Evolutionary conservation across 2,113 vertebrate species (phyloP).

Genomic region (Salvelinus alpinus): DNA sequence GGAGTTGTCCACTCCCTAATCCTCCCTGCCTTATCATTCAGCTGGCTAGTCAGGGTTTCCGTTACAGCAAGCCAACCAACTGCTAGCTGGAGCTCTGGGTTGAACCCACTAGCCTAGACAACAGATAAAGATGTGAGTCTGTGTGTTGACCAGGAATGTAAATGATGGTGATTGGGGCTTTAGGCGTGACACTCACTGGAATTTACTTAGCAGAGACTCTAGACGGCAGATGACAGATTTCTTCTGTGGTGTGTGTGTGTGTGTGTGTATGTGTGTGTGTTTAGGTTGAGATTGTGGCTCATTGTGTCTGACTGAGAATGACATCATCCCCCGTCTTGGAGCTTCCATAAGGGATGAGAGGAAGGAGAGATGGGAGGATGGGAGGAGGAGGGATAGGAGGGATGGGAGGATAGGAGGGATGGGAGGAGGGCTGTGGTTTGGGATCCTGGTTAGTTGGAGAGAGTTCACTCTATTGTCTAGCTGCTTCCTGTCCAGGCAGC

Average conservation of each 20-base stretch:
- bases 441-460: conserved; percentile 41
- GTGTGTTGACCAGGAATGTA: background rate
- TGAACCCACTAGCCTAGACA: background rate
- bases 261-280: background rate
- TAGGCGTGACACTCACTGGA: background rate
- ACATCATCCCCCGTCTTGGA: conserved; percentile 43
- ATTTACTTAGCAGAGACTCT: background rate
- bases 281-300: background rate
- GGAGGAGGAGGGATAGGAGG: too few relatives aligned
- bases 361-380: too few relatives aligned
- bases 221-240: background rate
- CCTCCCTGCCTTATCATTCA: background rate
- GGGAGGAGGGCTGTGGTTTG: conserved; percentile 14
- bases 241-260: background rate
- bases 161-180: background rate
- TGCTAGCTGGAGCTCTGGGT: background rate
- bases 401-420: too few relatives aligned
- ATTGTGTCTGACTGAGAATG: conserved; percentile 16
- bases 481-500: conserved; percentile 41
- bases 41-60: conserved; percentile 16
- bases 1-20: background rate
- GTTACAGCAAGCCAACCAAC: background rate
- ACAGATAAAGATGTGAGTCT: conserved; percentile 1
- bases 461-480: conserved; percentile 44
- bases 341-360: conserved; percentile 43